phyloP scores from a whole-genome alignment of 1,140 invertebrate species.

The Bombus vancouverensis region DNA sequence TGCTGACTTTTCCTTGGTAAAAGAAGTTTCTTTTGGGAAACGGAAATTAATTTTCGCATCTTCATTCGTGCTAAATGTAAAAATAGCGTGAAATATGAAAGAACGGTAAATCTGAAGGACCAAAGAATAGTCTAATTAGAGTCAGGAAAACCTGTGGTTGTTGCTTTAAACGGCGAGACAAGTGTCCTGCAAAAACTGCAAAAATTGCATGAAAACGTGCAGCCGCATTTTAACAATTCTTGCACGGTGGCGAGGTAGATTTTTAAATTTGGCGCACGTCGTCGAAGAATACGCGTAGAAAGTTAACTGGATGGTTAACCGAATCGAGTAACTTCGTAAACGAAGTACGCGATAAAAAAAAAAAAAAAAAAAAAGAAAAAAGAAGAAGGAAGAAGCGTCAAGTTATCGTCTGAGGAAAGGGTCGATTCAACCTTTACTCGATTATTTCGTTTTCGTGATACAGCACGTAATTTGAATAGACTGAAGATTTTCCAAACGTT shows the following conservation, averaged over 20 bases:
- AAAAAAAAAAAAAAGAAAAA: too few species aligned
- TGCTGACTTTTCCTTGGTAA: too few species aligned
- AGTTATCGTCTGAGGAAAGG: background rate
- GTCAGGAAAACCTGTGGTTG: background rate
- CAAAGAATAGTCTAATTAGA: background rate
- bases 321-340: background rate
- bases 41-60: too few species aligned
- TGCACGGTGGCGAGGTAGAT: background rate
- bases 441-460: background rate
- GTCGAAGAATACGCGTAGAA: background rate
- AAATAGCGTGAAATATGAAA: background rate
- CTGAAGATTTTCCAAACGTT: background rate
- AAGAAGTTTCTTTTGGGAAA: too few species aligned
- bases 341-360: background rate
- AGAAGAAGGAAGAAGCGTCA: background rate
- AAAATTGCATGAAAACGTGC: background rate
- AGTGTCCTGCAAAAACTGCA: background rate
- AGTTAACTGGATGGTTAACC: background rate
- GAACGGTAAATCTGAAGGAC: background rate
- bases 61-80: too few species aligned
- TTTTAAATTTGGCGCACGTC: background rate
- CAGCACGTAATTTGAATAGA: too few species aligned
- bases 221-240: background rate
- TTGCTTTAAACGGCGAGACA: background rate
- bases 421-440: background rate